Conservation (phyloP, 2,113 vertebrate species). For the Stegastes partitus region DNA sequence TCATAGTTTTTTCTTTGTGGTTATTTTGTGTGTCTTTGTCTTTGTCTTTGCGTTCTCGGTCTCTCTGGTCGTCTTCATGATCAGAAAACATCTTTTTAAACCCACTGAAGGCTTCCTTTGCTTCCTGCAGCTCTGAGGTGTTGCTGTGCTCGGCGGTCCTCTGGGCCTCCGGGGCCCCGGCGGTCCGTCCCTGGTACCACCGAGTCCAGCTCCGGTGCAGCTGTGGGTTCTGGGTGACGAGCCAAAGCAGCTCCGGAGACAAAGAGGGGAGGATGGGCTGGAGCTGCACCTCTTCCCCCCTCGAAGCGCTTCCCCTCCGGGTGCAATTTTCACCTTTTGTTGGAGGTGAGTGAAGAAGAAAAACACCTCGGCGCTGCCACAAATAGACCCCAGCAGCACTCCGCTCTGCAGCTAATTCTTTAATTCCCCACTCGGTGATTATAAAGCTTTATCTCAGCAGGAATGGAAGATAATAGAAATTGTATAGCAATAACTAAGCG, state of each 20-base stretch:
- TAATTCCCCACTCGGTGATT: conserved; percentile 55
- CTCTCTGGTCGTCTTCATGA: no score
- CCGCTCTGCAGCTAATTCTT: conserved; percentile 38
- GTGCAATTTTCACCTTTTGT: conserved; percentile 77
- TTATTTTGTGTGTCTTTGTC: no score
- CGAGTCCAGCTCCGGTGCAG: conserved; percentile 22
- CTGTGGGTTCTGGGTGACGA: conserved; percentile 24
- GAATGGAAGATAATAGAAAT: conserved; percentile 49
- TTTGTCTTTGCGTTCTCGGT: no score
- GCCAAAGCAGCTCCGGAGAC: conserved; percentile 36
- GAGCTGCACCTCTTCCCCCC: conserved; percentile 26
- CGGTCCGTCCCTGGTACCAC: background rate
- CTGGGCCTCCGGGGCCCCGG: background rate
- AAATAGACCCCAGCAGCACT: conserved; percentile 62
- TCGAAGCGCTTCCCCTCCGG: conserved; percentile 53
- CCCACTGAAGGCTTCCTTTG: no score
- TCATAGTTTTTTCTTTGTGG: no score
- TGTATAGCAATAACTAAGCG: conserved; percentile 30
- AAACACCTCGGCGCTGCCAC: conserved; percentile 57
- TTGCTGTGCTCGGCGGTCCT: no score
- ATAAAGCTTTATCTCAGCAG: conserved; percentile 25
- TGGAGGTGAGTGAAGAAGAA: conserved; percentile 51
- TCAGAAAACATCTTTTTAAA: no score
- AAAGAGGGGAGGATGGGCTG: conserved; percentile 38
- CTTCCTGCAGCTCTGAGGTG: no score